Conservation (phyloP, 2,888 invertebrate species). For the Ischnus inquisitorius region DNA sequence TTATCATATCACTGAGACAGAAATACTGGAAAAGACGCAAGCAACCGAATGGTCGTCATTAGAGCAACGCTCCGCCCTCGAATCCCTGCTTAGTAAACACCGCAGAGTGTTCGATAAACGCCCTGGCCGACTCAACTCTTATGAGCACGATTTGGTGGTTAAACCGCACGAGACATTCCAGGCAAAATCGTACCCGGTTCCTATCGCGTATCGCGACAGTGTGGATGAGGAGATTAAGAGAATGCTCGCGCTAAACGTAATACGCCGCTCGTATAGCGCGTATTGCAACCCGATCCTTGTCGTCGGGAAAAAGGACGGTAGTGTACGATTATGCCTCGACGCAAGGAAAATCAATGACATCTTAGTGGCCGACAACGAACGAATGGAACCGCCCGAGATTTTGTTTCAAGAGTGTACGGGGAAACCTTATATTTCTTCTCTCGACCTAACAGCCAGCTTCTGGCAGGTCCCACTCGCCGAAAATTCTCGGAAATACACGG, state of each 20-base stretch:
- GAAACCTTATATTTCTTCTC: not conserved
- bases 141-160: not conserved
- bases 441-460: not conserved
- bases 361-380: not conserved
- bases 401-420: constrained; percentile 1
- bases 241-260: not conserved
- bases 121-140: not conserved
- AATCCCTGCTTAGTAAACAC: not conserved
- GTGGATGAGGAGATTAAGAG: not conserved
- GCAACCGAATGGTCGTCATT: no score
- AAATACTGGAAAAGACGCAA: no score
- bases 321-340: not conserved
- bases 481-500: not conserved
- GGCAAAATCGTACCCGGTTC: not conserved
- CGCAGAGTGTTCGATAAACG: not conserved
- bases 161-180: not conserved
- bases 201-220: not conserved
- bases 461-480: not conserved
- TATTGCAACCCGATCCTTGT: not conserved
- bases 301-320: not conserved
- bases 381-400: not conserved
- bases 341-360: not conserved
- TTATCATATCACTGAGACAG: no score
- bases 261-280: not conserved
- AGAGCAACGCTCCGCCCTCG: no score